Evolutionary conservation across 92 coral and sea anemone genomes (phyloP).

Genomic region (Isaurus tuberculatus): DNA sequence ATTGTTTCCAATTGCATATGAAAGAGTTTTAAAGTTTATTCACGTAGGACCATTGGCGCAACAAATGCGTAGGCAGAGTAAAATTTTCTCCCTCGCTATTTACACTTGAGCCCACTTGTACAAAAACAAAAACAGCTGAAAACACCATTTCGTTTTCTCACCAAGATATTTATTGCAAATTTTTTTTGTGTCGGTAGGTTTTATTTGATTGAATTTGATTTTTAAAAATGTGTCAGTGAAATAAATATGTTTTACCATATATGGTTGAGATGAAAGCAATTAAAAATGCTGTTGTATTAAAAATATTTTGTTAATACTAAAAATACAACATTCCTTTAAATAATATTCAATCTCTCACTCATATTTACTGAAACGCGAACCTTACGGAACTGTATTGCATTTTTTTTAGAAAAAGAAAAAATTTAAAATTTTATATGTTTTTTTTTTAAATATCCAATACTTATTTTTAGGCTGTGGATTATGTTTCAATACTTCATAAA

Average conservation of each 20-base stretch:
- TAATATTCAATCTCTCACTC: no score
- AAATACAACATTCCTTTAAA: no score
- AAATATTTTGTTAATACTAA: no score
- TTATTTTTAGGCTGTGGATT: not conserved
- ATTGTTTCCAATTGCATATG: not conserved
- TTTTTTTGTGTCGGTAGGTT: not conserved
- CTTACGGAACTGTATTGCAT: no score
- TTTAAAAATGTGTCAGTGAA: not conserved
- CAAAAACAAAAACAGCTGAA: conserved; percentile 19
- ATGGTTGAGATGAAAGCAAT: no score
- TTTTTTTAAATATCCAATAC: not conserved
- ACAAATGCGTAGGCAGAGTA: conserved; percentile 33
- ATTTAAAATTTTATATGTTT: not conserved
- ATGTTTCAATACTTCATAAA: not conserved
- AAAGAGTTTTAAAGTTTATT: not conserved
- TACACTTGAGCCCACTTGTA: conserved; percentile 6
- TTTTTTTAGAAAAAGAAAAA: not conserved
- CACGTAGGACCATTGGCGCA: not conserved
- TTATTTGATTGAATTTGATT: not conserved
- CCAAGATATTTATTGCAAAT: not conserved
- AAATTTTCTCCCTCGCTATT: not conserved
- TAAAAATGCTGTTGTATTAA: no score
- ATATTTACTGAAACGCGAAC: no score
- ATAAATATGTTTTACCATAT: not conserved
- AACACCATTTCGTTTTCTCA: not conserved